Evolutionary conservation across 2,113 vertebrate genomes (phyloP).

Genomic region (Mus spicilegus): DNA sequence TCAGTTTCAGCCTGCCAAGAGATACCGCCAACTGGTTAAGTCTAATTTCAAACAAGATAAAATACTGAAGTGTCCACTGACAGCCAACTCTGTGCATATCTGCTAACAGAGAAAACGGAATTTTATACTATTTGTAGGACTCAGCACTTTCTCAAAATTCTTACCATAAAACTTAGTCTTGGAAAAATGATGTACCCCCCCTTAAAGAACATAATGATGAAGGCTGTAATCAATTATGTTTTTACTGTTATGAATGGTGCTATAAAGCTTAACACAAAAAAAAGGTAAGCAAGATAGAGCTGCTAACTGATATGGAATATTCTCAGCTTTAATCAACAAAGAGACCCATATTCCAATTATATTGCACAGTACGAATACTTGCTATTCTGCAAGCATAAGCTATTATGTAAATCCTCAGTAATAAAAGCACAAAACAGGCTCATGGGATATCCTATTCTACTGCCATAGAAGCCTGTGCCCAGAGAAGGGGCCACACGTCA

Average conservation of each 20-base stretch:
- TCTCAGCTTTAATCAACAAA: constrained; percentile 51
- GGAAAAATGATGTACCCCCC: constrained; percentile 13
- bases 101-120: not conserved
- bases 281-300: constrained; percentile 39
- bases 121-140: not conserved
- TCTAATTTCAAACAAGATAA: constrained; percentile 11
- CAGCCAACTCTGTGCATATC: not conserved
- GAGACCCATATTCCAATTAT: constrained; percentile 7
- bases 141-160: constrained; percentile 64
- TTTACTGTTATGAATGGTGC: not conserved
- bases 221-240: not conserved
- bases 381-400: constrained; percentile 17
- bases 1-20: constrained; percentile 16
- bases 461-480: not conserved
- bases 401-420: constrained; percentile 19
- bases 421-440: constrained; percentile 27
- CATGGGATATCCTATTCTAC: not conserved
- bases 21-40: not conserved
- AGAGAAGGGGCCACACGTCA: not conserved
- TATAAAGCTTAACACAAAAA: not conserved
- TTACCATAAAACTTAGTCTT: constrained; percentile 30
- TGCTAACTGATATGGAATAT: not conserved
- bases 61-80: not conserved
- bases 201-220: not conserved
- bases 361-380: not conserved